phyloP scores from a whole-genome alignment of 64 coral and sea anemone genomes.

The Stylophora pistillata region DNA sequence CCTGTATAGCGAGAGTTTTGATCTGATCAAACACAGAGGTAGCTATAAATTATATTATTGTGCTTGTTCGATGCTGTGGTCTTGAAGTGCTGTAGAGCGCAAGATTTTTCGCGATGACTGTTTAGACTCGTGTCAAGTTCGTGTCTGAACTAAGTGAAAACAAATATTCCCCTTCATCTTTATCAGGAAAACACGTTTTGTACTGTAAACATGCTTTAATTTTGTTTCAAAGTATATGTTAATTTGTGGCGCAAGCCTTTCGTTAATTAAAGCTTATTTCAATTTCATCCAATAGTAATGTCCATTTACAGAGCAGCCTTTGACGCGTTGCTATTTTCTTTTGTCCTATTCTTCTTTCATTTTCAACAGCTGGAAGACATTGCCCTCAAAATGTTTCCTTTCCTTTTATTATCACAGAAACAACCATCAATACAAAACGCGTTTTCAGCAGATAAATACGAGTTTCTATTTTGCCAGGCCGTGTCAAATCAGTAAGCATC shows the following conservation, averaged over 20 bases:
- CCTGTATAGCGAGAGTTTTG: neutral
- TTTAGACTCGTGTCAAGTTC: neutral
- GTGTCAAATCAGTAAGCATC: neutral
- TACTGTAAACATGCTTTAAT: constrained; percentile 14
- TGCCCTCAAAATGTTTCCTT: neutral
- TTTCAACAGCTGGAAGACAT: neutral
- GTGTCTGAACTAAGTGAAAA: neutral
- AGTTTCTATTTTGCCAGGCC: neutral
- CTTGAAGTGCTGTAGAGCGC: neutral
- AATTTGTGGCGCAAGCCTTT: constrained; percentile 18
- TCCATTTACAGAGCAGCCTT: constrained; percentile 10
- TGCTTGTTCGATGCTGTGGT: too few relatives aligned
- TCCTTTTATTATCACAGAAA: neutral
- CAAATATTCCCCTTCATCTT: constrained; percentile 19
- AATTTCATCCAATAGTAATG: constrained; percentile 30
- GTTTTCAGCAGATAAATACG: neutral
- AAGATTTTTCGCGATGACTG: neutral
- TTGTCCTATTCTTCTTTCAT: constrained; percentile 4
- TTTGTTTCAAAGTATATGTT: constrained; percentile 37
- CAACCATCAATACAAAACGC: neutral
- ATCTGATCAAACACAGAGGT: neutral
- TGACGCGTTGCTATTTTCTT: constrained; percentile 8
- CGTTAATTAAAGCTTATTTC: constrained; percentile 38
- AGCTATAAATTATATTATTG: neutral
- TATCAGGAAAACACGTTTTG: constrained; percentile 37